Evolutionary conservation across 2,797 vertebrate genomes (phyloP).

Genomic region (Hyperoplus immaculatus): DNA sequence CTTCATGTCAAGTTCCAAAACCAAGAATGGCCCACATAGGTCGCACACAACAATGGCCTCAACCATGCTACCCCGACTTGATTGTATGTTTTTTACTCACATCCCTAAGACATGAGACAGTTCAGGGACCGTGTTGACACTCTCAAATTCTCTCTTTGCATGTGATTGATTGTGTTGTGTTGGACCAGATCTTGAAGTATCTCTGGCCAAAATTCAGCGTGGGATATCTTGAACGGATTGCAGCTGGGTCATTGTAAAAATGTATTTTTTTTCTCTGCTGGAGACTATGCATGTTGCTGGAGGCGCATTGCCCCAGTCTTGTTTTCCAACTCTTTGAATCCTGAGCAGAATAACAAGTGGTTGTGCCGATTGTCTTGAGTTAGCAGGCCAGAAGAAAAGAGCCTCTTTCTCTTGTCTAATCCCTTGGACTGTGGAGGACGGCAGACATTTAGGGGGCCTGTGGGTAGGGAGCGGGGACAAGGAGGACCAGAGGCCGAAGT

Average conservation of each 20-base stretch:
- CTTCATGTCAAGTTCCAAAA: conserved; percentile 4
- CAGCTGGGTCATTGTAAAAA: conserved; percentile 34
- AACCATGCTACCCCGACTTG: conserved; percentile 17
- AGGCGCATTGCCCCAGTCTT: conserved; percentile 12
- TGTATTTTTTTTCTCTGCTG: conserved; percentile 31
- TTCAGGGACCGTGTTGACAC: neutral
- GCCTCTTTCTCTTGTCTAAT: conserved; percentile 56
- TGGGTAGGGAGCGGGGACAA: conserved; percentile 15
- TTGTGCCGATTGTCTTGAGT: conserved; percentile 51
- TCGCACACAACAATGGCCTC: neutral
- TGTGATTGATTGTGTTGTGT: conserved; percentile 35
- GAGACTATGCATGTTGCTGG: conserved; percentile 16
- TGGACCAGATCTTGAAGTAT: conserved; percentile 9
- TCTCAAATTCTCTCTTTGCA: conserved; percentile 8
- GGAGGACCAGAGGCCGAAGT: conserved; percentile 8
- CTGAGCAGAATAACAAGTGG: conserved; percentile 75
- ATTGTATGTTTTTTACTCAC: conserved; percentile 11
- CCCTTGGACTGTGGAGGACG: conserved; percentile 17
- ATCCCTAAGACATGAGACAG: neutral
- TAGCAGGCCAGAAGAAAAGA: conserved; percentile 61
- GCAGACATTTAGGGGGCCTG: conserved; percentile 43
- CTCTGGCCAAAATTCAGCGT: neutral
- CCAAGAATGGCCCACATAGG: conserved; percentile 1
- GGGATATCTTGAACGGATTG: conserved; percentile 5
- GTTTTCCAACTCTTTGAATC: conserved; percentile 40